phyloP scores from a whole-genome alignment of 1,140 invertebrate species.

The Aphis gossypii region DNA sequence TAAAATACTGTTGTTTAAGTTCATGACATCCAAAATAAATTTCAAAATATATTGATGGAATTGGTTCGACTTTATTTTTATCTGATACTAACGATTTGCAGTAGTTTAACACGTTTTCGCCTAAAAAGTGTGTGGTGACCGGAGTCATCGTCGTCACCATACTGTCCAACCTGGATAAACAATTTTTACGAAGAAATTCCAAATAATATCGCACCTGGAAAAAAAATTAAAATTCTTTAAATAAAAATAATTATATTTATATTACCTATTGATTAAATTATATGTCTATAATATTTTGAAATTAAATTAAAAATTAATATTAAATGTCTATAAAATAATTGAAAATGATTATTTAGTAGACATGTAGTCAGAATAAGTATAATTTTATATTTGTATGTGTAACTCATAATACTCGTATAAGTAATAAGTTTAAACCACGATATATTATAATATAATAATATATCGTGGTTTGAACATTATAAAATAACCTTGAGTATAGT shows the following conservation, averaged over 20 bases:
- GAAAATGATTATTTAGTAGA: background rate
- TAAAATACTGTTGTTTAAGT: background rate
- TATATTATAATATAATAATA: no score
- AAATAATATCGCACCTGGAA: conserved; percentile 69
- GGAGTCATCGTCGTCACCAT: background rate
- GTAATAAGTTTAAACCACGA: no score
- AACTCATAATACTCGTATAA: no score
- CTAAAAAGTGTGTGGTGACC: background rate
- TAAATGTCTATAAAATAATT: background rate
- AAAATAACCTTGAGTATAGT: no score
- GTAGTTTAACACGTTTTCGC: background rate
- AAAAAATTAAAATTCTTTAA: background rate
- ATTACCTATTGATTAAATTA: background rate
- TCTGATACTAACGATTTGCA: conserved; percentile 19
- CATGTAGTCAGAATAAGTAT: no score
- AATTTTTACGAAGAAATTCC: conserved; percentile 63
- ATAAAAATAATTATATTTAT: background rate
- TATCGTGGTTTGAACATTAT: no score
- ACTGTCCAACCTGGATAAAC: background rate
- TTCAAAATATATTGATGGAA: background rate
- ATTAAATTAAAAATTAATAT: background rate
- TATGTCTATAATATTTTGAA: background rate
- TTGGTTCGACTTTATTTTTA: conserved; percentile 40
- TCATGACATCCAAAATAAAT: background rate
- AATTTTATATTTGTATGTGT: no score